Conservation (phyloP, 2,888 invertebrate species). For the Chrysolina haemoptera region DNA sequence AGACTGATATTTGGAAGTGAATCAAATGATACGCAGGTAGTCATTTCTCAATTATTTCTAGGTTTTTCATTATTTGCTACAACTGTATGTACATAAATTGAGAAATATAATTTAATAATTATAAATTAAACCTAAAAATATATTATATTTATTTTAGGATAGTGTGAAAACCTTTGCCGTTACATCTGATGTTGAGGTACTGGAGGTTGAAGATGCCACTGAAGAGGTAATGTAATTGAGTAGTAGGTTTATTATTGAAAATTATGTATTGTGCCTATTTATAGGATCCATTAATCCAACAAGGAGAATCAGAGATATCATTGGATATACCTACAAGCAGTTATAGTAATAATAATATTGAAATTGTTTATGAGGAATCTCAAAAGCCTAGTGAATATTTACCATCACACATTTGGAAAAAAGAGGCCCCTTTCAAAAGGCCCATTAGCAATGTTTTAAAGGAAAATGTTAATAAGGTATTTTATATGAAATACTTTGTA, state of each 20-base stretch:
- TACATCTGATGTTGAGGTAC: background rate
- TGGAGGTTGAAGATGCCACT: background rate
- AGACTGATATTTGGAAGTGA: background rate
- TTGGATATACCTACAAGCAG: background rate
- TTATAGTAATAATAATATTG: background rate
- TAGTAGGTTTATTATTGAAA: background rate
- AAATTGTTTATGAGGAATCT: background rate
- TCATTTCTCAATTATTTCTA: background rate
- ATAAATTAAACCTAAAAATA: background rate
- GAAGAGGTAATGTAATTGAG: background rate
- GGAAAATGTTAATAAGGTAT: background rate
- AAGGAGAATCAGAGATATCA: background rate
- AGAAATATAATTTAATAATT: background rate
- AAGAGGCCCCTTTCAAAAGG: background rate
- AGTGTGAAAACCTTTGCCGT: background rate
- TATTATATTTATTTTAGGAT: background rate
- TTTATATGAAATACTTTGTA: no score
- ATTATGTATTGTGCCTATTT: background rate
- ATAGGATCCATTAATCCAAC: background rate
- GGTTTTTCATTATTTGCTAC: background rate
- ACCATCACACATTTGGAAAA: background rate
- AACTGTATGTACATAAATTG: background rate
- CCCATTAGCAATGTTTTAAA: background rate
- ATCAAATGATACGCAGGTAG: background rate
- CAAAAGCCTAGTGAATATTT: background rate